Evolutionary conservation across 2,113 vertebrate genomes (phyloP).

Genomic region (Andinoacara biseriatus): DNA sequence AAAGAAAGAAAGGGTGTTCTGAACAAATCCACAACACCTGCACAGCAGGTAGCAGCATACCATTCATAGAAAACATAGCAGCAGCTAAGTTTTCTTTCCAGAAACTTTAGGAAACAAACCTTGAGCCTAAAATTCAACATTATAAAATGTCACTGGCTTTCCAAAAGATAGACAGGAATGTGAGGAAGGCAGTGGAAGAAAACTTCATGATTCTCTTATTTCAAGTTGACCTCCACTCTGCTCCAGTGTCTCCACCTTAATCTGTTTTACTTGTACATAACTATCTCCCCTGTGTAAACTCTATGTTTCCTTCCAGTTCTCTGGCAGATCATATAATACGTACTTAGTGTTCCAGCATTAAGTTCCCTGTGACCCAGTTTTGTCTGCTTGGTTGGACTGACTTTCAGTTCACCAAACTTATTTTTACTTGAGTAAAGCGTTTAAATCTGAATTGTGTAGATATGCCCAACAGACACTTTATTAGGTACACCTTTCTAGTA

Average conservation of each 20-base stretch:
- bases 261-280: neutral
- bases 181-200: neutral
- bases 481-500: neutral
- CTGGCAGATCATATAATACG: neutral
- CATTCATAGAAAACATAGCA: too few species aligned
- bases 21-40: neutral
- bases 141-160: neutral
- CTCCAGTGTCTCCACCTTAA: neutral
- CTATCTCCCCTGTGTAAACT: neutral
- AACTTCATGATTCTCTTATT: neutral
- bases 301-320: neutral
- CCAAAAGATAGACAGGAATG: neutral
- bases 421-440: neutral
- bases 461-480: neutral
- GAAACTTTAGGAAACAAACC: neutral
- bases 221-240: neutral
- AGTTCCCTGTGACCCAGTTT: neutral
- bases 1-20: neutral
- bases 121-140: neutral
- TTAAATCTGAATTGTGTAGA: too few species aligned
- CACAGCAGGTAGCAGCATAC: neutral
- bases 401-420: neutral
- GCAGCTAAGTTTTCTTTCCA: neutral
- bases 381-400: neutral
- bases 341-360: neutral